Base-by-base conservation (phyloP, 1,140 invertebrate species). In the Cydia pomonella region DNA sequence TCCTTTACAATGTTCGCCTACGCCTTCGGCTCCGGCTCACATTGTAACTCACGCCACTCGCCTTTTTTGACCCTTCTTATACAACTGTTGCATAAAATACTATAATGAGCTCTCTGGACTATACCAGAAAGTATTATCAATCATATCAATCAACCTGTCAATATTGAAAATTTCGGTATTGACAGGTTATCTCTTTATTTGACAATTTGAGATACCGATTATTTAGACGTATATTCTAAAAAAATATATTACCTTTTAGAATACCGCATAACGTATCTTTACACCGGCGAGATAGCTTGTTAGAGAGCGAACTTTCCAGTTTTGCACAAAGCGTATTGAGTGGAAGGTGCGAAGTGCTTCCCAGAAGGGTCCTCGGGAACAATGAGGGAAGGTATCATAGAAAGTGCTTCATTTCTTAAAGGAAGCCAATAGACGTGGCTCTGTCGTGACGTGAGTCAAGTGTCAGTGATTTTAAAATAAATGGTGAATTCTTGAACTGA, bases 321-420 rank as follows among this genome's bases (percentile, higher is more conserved):
- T 69, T 33, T 69, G 33, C 29, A 69, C 64, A 69, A 69, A 69
- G 64, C 29, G 25, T 69, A 69, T 69, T 69, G 64, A 69, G 64
- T 69, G 64, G 64, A 69, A 69, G 64, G 64, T 69, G 64, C 64
- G 29, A 69, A 69, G 64, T 69, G 64, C 64, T 69, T 18, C 64
- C 13, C 29, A 69, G 64, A 21, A 69, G 64, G 27, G 64, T 5
- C 7, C 64, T 69, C 29, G 27, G 64, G 64, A 69, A 69, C 64
- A 69, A 69, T 41, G 64, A 33, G n/a, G 29, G 27, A 33, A 29
- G 27, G 27, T 69, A 69, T 69, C 64, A 69, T 18, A 69, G 64
- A 69, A 69, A 69, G 64, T 21, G 64, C 64, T 69, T 69, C 27
- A 41, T 69, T 69, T 69, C 64, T 69, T 69, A 69, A 69, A 69